A percentile compares a stretch with the other conserved stretches of the same genome.
These are phyloP conservation scores for Cyclophora albipunctata DNA, from an alignment of 2,888 invertebrate genomes.

Conservation along the genomic window DNA sequence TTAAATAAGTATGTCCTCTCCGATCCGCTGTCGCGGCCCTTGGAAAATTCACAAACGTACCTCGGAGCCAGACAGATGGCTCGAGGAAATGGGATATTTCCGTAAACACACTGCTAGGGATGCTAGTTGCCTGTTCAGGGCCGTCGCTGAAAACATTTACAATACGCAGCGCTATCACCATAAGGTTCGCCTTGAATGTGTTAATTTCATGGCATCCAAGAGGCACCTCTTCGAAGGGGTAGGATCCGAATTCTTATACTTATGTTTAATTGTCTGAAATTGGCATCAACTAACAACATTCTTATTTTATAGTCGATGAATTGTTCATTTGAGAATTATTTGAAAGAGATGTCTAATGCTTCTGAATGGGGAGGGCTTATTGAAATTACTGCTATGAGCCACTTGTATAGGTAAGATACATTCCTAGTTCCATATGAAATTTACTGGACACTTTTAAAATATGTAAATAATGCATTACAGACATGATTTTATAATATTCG, in stretches of 20 bases:
- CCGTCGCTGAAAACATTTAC: conserved; percentile 88
- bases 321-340: conserved; percentile 79
- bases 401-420: conserved; percentile 78
- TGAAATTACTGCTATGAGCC: conserved; percentile 83
- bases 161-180: conserved; percentile 83
- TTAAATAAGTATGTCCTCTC: conserved; percentile 53
- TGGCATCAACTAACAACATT: conserved; percentile 22
- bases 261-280: conserved; percentile 13
- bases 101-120: conserved; percentile 92
- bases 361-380: conserved; percentile 81
- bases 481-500: conserved; percentile 83
- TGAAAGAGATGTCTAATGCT: conserved; percentile 80
- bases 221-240: conserved; percentile 79
- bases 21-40: conserved; percentile 64
- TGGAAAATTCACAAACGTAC: conserved; percentile 68
- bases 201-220: conserved; percentile 81
- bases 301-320: conserved; percentile 75
- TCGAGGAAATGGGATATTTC: conserved; percentile 86
- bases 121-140: conserved; percentile 91
- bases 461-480: conserved; percentile 57
- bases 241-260: conserved; percentile 30
- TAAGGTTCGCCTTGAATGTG: conserved; percentile 82
- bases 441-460: conserved; percentile 5
- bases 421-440: conserved; percentile 1
- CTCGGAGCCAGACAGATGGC: conserved; percentile 81